A percentile compares a stretch with the other conserved stretches of the same genome.
Conservation (phyloP, 2,797 vertebrate genomes). For the Odontamblyopus lacepedii region DNA sequence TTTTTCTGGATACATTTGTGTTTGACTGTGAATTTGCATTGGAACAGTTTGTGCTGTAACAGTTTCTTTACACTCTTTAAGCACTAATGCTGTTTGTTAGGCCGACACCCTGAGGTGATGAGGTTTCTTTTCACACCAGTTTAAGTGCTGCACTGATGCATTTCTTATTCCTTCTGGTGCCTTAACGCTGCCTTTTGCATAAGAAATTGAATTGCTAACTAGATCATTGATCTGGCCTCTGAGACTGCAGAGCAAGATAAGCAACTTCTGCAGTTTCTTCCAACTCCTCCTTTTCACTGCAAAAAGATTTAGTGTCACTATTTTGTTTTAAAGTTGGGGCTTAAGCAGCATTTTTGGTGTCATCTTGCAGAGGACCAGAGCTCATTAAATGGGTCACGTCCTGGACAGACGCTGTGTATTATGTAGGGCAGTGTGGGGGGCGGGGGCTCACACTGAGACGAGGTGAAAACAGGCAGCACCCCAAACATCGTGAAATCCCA, state of each 20-base stretch:
- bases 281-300: not conserved
- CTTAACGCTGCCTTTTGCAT: slow-evolving; percentile 38
- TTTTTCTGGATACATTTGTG: slow-evolving; percentile 25
- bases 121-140: slow-evolving; percentile 7
- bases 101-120: slow-evolving; percentile 22
- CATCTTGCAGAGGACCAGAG: slow-evolving; percentile 41
- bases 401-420: slow-evolving; percentile 55
- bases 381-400: slow-evolving; percentile 58
- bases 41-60: not conserved
- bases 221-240: slow-evolving; percentile 55
- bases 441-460: slow-evolving; percentile 24
- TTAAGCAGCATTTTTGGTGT: slow-evolving; percentile 52
- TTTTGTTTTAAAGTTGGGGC: slow-evolving; percentile 38
- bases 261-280: slow-evolving; percentile 47
- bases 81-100: not conserved
- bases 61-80: slow-evolving; percentile 13
- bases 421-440: slow-evolving; percentile 60
- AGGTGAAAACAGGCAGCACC: slow-evolving; percentile 38
- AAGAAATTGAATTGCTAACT: slow-evolving; percentile 49
- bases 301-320: slow-evolving; percentile 8
- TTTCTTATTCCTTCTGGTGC: slow-evolving; percentile 21
- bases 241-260: slow-evolving; percentile 48
- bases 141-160: slow-evolving; percentile 24
- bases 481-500: slow-evolving; percentile 9
- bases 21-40: slow-evolving; percentile 10